Conservation (phyloP, 2,888 invertebrate genomes). For the Cantharis rustica region DNA sequence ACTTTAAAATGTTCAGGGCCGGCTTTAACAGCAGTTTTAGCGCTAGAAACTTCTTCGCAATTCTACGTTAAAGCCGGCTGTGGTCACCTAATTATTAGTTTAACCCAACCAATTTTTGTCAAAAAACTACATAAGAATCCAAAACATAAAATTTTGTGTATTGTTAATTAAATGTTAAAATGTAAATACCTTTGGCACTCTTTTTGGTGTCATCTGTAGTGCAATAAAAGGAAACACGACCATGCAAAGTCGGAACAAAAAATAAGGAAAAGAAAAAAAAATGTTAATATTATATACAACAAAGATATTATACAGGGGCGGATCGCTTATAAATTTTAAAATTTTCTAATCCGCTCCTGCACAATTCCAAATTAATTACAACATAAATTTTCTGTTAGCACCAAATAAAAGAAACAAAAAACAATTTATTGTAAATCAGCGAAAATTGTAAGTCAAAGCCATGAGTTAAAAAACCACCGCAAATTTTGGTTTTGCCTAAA, state of each 20-base stretch:
- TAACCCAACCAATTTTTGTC: neutral
- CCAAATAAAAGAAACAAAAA: neutral
- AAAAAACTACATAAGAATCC: neutral
- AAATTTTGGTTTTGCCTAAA: neutral
- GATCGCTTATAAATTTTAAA: neutral
- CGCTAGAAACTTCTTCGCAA: too few species aligned
- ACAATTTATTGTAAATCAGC: neutral
- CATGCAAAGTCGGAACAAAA: conserved; percentile 45
- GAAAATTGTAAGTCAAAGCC: neutral
- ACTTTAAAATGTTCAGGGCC: neutral
- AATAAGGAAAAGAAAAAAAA: conserved; percentile 36
- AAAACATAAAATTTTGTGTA: neutral
- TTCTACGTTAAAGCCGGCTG: neutral
- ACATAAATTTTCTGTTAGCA: neutral
- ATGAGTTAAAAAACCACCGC: neutral
- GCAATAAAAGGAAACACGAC: conserved; percentile 39
- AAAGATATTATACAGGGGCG: neutral
- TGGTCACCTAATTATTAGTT: neutral
- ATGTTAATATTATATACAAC: conserved; percentile 30
- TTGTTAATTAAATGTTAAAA: conserved; percentile 33
- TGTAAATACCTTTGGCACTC: conserved; percentile 47
- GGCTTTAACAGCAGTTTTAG: neutral
- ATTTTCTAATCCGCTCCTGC: neutral
- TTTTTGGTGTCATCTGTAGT: conserved; percentile 49
- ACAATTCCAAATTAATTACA: neutral